Evolutionary conservation across 1,140 invertebrate genomes (phyloP).

Genomic region (Pectinophora gossypiella): DNA sequence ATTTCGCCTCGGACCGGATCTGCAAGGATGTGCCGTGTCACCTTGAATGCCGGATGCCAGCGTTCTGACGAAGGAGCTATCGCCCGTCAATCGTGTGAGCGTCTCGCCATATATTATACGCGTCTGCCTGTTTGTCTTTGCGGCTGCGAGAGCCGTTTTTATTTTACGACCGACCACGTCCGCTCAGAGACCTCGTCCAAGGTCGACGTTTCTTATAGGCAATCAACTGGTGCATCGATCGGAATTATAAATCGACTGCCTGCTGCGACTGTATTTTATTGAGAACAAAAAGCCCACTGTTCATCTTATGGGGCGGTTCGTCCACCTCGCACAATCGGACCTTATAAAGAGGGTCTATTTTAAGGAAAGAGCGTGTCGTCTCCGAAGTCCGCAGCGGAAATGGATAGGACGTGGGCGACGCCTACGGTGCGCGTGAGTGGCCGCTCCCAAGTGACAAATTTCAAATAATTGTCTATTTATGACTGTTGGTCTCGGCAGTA

Average conservation of each 20-base stretch:
- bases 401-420: constrained; percentile 52
- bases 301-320: background rate
- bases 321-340: background rate
- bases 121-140: constrained; percentile 56
- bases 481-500: no score
- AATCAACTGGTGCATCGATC: constrained; percentile 32
- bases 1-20: constrained; percentile 48
- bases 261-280: constrained; percentile 1
- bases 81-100: constrained; percentile 66
- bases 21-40: constrained; percentile 64
- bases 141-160: constrained; percentile 51
- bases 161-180: constrained; percentile 67
- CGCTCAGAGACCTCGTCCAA: constrained; percentile 56
- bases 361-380: constrained; percentile 34
- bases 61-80: constrained; percentile 60
- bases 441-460: constrained; percentile 51
- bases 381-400: constrained; percentile 42
- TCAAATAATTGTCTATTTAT: constrained; percentile 49
- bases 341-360: constrained; percentile 5
- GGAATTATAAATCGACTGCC: constrained; percentile 18
- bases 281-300: constrained; percentile 9
- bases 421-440: constrained; percentile 40
- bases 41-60: constrained; percentile 69
- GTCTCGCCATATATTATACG: constrained; percentile 62
- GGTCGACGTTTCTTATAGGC: constrained; percentile 45